phyloP scores from a whole-genome alignment of 2,888 invertebrate genomes.

The Chelonus formosanus region DNA sequence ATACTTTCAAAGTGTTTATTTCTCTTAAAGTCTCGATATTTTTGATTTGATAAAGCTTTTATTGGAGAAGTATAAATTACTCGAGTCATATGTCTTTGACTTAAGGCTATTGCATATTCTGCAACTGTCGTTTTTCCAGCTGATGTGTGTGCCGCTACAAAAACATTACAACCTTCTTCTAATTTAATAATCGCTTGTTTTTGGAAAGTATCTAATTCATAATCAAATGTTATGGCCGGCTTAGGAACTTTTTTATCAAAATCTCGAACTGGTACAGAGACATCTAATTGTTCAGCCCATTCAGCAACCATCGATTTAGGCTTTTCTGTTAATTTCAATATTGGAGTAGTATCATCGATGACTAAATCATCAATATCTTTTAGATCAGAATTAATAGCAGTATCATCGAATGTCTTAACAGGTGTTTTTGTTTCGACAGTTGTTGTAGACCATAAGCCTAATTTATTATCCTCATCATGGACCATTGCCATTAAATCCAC shows the following conservation, averaged over 20 bases:
- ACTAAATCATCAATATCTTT: constrained; percentile 43
- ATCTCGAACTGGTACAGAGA: constrained; percentile 80
- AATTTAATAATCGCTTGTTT: constrained; percentile 95
- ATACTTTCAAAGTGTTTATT: constrained; percentile 83
- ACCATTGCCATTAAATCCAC: constrained; percentile 72
- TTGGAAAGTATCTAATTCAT: constrained; percentile 96
- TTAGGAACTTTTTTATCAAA: constrained; percentile 83
- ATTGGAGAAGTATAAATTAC: constrained; percentile 98
- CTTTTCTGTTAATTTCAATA: constrained; percentile 74
- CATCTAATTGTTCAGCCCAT: constrained; percentile 90
- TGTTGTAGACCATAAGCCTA: constrained; percentile 63
- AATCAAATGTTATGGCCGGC: constrained; percentile 86
- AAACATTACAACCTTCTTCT: constrained; percentile 93
- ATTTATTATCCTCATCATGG: constrained; percentile 70
- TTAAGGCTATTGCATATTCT: constrained; percentile 97
- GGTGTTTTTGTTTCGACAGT: constrained; percentile 19
- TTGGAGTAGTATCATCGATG: constrained; percentile 65
- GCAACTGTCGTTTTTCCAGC: constrained; percentile 99
- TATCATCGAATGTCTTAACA: constrained; percentile 46
- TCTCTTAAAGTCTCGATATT: constrained; percentile 95
- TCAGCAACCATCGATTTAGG: constrained; percentile 70
- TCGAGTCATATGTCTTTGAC: constrained; percentile 89
- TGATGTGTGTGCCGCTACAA: constrained; percentile 99
- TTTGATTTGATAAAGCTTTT: constrained; percentile 98
- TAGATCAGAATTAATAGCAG: constrained; percentile 31